Base-by-base conservation (phyloP, 2,113 vertebrate species). In the Paracanthobrama guichenoti region DNA sequence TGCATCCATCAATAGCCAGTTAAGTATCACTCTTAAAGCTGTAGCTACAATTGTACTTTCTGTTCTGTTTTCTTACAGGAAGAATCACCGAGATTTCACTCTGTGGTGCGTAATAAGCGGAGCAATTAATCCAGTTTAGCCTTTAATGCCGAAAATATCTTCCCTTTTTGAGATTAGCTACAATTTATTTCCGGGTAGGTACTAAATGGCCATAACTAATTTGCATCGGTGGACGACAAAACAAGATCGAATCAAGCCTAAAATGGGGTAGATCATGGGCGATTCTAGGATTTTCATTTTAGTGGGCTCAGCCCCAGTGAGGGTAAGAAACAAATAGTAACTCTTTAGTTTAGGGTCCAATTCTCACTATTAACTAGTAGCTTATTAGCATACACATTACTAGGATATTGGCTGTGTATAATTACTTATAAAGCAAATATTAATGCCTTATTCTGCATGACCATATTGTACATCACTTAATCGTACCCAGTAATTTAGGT, bases 61-160 rank as follows among this genome's bases (percentile, higher is more conserved):
- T 93, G 90, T 93, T 91, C 90, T 91, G 91, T 90, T 94, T 94
- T 88, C 90, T 92, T 93, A 90, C 93, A 95, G 93, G 92, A 94
- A 93, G 92, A 95, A 82, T 94, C 93, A 53, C 87, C 94, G 91
- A 93, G 90, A 90, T 93, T 91, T 93, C 90, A 93, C 92, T 62
- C 14, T 92, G 91, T 92, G 93, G 93, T 94, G 94, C 92, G 93
- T 94, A 95, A 92, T 89, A 87, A 90, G 83, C 90, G 87, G 90
- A 75, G 69, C 86, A 85, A 84, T 91, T 89, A 89, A 83, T 89
- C 91, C 87, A 79, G 14, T 14, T 85, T 71, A 80, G 77, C 50
- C 28, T 80, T 72, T 79, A 79, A 74, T 78, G 14, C 42, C n/a
- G 35, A 35, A 57, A 67, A 71, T 55, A 66, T 74, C 77, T 35